These are phyloP conservation scores for Drosophila sechellia DNA, from an alignment of 1,140 invertebrate species.

Conservation along the genomic window DNA sequence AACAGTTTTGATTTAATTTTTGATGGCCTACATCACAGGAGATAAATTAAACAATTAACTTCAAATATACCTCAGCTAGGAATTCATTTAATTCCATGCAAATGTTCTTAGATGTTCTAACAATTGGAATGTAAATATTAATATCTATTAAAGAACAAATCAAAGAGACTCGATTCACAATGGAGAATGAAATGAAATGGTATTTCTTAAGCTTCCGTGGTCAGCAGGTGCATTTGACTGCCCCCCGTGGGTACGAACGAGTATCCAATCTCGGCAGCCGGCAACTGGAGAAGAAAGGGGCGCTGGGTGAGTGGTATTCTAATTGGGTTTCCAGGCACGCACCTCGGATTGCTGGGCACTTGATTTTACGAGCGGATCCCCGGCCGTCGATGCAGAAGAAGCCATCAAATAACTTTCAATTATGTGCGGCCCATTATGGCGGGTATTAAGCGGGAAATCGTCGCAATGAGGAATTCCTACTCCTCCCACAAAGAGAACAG, in stretches of 20 bases:
- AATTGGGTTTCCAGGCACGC: slow-evolving; percentile 71
- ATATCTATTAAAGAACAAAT: neutral
- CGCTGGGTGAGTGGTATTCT: slow-evolving; percentile 41
- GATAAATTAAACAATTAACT: too few species aligned
- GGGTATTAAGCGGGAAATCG: slow-evolving; percentile 51
- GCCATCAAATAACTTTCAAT: slow-evolving; percentile 82
- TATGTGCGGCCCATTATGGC: slow-evolving; percentile 56
- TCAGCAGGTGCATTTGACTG: slow-evolving; percentile 32
- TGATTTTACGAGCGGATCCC: slow-evolving; percentile 59
- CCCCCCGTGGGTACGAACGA: neutral
- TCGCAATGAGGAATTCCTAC: slow-evolving; percentile 20
- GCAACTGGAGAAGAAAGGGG: slow-evolving; percentile 23
- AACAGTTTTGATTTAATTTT: too few species aligned
- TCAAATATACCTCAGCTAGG: too few species aligned
- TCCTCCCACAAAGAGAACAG: slow-evolving; percentile 12
- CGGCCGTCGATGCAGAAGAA: slow-evolving; percentile 39
- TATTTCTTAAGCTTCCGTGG: slow-evolving; percentile 1
- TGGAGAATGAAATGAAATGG: neutral
- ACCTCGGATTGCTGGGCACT: slow-evolving; percentile 46
- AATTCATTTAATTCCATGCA: neutral
- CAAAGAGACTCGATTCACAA: neutral
- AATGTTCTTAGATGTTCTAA: neutral
- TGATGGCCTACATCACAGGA: too few species aligned
- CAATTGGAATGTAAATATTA: neutral
- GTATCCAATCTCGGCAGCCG: slow-evolving; percentile 18